These are phyloP conservation scores for Leptosomus discolor DNA, from an alignment of 2,113 vertebrate genomes.

Conservation along the genomic window DNA sequence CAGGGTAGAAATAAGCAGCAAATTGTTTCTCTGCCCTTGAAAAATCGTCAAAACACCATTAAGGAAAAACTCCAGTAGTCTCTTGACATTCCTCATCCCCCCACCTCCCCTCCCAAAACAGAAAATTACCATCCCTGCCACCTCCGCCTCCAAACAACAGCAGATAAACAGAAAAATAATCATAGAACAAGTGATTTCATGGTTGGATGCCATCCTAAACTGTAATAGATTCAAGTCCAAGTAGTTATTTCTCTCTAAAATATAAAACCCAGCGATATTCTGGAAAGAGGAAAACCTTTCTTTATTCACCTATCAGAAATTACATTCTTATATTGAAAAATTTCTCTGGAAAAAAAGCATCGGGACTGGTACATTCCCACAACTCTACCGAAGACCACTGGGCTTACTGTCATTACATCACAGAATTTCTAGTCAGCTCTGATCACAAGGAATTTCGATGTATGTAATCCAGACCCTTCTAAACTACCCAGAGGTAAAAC, in stretches of 20 bases:
- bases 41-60: background rate
- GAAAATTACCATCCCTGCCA: background rate
- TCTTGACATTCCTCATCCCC: background rate
- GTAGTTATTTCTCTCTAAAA: background rate
- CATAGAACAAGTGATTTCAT: background rate
- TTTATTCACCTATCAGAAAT: background rate
- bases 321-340: background rate
- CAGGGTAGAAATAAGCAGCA: background rate
- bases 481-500: background rate
- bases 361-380: background rate
- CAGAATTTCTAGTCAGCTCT: background rate
- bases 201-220: background rate
- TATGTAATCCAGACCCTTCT: background rate
- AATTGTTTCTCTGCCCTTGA: constrained; percentile 25
- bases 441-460: background rate
- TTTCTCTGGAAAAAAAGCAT: background rate
- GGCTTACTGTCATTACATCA: background rate
- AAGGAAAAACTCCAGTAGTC: background rate
- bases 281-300: background rate
- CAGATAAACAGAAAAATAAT: background rate
- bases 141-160: background rate
- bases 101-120: background rate
- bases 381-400: background rate
- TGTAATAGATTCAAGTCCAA: background rate
- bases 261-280: background rate